Evolutionary conservation across 2,113 vertebrate genomes (phyloP).

Genomic region (Chrysemys picta): DNA sequence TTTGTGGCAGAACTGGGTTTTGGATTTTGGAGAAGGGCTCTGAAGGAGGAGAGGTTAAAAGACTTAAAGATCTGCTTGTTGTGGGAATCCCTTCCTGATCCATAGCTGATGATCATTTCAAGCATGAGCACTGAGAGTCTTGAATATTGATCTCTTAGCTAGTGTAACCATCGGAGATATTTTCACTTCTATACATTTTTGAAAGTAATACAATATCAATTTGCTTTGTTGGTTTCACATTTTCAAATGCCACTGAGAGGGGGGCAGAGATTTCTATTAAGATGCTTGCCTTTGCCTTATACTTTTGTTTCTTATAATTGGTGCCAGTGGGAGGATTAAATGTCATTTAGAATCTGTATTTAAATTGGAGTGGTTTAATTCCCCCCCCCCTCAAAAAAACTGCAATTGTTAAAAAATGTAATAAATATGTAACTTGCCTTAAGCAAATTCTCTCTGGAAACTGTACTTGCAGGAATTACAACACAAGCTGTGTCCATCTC

Average conservation of each 20-base stretch:
- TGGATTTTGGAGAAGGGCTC: neutral
- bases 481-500: neutral
- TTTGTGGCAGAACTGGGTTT: neutral
- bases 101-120: neutral
- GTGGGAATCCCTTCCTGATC: neutral
- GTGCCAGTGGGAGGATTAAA: neutral
- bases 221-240: neutral
- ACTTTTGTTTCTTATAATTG: neutral
- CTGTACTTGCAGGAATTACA: neutral
- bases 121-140: neutral
- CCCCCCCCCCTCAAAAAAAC: neutral
- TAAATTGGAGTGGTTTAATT: neutral
- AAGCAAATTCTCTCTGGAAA: neutral
- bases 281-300: neutral
- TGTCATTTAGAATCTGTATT: neutral
- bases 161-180: neutral
- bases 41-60: neutral
- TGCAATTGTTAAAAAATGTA: neutral
- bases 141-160: neutral
- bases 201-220: neutral
- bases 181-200: neutral
- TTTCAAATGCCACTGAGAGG: neutral
- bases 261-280: neutral
- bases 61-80: neutral
- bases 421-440: neutral